phyloP scores from a whole-genome alignment of 2,888 invertebrate genomes.

The Cristatella mucedo region DNA sequence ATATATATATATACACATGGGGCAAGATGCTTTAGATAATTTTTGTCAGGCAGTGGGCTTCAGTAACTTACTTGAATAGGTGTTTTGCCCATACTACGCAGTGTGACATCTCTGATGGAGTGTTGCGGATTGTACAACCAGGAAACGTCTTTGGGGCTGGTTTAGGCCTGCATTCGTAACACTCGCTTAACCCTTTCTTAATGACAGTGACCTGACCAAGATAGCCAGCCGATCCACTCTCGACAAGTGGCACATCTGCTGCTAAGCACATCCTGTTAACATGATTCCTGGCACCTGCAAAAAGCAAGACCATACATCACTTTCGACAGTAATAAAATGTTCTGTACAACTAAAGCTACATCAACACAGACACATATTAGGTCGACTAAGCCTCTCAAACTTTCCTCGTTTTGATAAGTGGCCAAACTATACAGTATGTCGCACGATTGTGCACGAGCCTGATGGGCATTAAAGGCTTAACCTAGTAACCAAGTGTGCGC shows the following conservation, averaged over 20 bases:
- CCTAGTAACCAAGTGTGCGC: too few relatives aligned
- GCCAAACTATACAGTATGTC: too few relatives aligned
- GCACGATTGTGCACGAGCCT: too few relatives aligned
- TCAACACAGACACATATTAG: too few relatives aligned
- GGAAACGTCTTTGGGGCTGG: constrained; percentile 80
- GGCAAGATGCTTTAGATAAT: too few relatives aligned
- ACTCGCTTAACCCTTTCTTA: constrained; percentile 64
- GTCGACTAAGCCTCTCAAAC: too few relatives aligned
- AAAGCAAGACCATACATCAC: constrained; percentile 1
- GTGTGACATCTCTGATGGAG: constrained; percentile 95
- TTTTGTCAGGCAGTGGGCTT: too few relatives aligned
- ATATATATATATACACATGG: too few relatives aligned
- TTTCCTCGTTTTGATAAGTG: too few relatives aligned
- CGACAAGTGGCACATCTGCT: constrained; percentile 78
- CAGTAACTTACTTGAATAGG: constrained; percentile 66
- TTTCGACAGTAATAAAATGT: constrained; percentile 1
- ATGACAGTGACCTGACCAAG: constrained; percentile 60
- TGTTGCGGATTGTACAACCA: constrained; percentile 95
- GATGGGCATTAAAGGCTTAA: too few relatives aligned
- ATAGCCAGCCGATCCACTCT: constrained; percentile 93
- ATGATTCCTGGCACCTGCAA: constrained; percentile 73
- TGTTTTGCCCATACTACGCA: constrained; percentile 99
- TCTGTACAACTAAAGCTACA: constrained; percentile 2
- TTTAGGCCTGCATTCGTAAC: constrained; percentile 90
- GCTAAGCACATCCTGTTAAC: constrained; percentile 97